Conservation (phyloP, 2,797 vertebrate genomes). For the Rallus crepitans region DNA sequence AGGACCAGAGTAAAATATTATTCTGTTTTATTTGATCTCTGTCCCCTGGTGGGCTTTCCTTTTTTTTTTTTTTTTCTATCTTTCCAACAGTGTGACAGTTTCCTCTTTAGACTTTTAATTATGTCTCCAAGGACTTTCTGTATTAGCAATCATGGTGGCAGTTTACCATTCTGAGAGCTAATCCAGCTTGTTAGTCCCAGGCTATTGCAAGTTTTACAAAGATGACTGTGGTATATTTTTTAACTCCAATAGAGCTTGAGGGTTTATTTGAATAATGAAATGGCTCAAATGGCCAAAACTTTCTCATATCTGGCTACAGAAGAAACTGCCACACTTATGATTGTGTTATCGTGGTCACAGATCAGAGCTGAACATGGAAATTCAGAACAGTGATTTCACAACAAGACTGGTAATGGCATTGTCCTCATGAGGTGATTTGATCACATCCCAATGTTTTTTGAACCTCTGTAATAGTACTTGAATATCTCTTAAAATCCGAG, state of each 20-base stretch:
- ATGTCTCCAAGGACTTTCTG: constrained; percentile 57
- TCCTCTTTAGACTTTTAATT: constrained; percentile 74
- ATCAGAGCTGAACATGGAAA: not conserved
- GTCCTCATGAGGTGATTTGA: not conserved
- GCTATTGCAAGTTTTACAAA: constrained; percentile 36
- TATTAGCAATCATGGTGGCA: constrained; percentile 57
- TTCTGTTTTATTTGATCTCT: constrained; percentile 74
- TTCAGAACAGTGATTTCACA: not conserved
- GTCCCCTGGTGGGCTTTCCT: constrained; percentile 43
- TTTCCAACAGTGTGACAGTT: constrained; percentile 67
- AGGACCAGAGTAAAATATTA: constrained; percentile 70
- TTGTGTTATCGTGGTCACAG: not conserved
- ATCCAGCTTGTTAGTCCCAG: constrained; percentile 3
- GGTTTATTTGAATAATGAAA: constrained; percentile 49
- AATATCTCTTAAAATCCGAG: not conserved
- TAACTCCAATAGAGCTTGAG: not conserved
- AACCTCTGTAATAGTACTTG: not conserved
- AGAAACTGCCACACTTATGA: not conserved
- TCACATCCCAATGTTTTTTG: not conserved
- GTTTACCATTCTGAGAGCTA: constrained; percentile 46
- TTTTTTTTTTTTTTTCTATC: constrained; percentile 4
- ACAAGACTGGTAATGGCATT: not conserved
- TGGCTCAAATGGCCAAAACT: not conserved
- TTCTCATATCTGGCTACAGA: not conserved
- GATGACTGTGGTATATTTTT: not conserved